A percentile compares a stretch with the other conserved stretches of the same genome.
Conservation (phyloP, 2,113 vertebrate species). For the Lophochroa leadbeateri region DNA sequence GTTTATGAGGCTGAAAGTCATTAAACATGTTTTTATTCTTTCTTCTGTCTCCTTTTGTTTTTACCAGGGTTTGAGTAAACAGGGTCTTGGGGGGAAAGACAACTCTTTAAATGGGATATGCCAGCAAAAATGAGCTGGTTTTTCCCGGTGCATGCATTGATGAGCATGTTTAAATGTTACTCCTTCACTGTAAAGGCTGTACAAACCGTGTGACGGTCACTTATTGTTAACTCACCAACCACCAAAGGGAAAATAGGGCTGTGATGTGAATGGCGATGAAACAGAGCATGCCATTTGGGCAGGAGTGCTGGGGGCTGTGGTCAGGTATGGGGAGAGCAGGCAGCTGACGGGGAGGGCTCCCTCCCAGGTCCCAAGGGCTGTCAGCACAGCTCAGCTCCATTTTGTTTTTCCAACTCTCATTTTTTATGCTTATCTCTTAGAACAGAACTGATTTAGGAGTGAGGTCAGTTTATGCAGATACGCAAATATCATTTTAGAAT, state of each 20-base stretch:
- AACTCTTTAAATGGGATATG: background rate
- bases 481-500: background rate
- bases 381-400: background rate
- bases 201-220: background rate
- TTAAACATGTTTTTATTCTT: background rate
- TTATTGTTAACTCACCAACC: background rate
- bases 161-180: background rate
- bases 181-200: background rate
- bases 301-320: background rate
- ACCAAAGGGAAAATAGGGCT: accelerated
- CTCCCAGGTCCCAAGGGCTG: background rate
- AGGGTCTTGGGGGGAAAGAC: background rate
- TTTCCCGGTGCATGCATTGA: background rate
- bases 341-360: background rate
- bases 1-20: background rate
- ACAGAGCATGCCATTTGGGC: accelerated
- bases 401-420: background rate
- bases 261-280: background rate
- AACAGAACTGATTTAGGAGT: background rate
- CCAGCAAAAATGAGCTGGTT: background rate
- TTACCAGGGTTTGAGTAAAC: background rate
- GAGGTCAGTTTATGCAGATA: background rate
- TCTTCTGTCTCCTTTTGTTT: background rate
- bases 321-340: background rate
- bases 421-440: background rate